Percentiles rank a stretch among this genome's conserved stretches.
phyloP scores from a whole-genome alignment of 2,888 invertebrate species.

The Myathropa florea region DNA sequence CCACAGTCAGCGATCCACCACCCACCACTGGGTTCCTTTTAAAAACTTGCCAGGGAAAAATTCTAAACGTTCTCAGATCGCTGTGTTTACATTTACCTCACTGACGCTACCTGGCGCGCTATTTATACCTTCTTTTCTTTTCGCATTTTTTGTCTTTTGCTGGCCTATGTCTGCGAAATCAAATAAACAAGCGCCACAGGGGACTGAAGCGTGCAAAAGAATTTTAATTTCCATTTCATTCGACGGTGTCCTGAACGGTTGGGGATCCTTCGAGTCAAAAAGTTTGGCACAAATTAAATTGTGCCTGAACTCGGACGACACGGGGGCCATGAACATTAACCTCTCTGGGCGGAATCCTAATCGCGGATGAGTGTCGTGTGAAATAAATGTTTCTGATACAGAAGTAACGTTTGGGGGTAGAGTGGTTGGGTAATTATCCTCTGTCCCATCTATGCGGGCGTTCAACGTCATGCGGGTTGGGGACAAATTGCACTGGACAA shows the following conservation, averaged over 20 bases:
- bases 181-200: constrained; percentile 40
- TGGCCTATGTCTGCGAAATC: constrained; percentile 23
- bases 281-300: constrained; percentile 50
- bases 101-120: constrained; percentile 13
- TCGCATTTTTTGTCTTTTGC: constrained; percentile 9
- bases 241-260: constrained; percentile 1
- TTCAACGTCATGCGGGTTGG: no score
- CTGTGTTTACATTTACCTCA: constrained; percentile 24
- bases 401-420: not conserved
- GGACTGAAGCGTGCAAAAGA: constrained; percentile 34
- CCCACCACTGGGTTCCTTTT: not conserved
- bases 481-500: no score
- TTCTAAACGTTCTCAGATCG: constrained; percentile 13
- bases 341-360: constrained; percentile 23
- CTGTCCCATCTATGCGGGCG: not conserved
- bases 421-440: not conserved
- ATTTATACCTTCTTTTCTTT: constrained; percentile 13
- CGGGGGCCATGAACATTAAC: not conserved
- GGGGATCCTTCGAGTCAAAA: constrained; percentile 23
- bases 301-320: not conserved
- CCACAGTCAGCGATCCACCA: not conserved
- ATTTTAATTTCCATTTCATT: constrained; percentile 49
- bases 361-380: constrained; percentile 36
- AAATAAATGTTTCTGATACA: constrained; percentile 29
- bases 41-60: not conserved